A percentile compares a stretch with the other conserved stretches of the same genome.
Conservation (phyloP, 2,113 vertebrate genomes). For the Elanus axillaris region DNA sequence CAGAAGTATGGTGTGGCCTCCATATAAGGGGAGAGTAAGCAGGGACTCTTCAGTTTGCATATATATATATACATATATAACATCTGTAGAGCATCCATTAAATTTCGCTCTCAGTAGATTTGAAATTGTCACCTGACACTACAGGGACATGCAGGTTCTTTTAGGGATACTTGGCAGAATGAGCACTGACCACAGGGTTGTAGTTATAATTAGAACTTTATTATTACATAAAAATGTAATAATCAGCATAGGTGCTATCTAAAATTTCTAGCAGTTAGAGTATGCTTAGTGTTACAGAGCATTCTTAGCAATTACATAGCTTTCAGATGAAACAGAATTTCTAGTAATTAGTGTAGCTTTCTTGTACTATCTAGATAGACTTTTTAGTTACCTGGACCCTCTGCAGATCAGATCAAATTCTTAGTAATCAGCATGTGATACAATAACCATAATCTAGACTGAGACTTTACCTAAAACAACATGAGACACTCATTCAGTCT, state of each 20-base stretch:
- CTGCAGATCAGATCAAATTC: neutral
- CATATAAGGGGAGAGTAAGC: neutral
- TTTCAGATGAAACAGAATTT: neutral
- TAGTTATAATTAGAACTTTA: neutral
- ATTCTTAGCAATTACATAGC: neutral
- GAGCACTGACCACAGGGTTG: neutral
- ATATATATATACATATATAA: accelerated
- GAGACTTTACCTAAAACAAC: neutral
- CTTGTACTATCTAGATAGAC: neutral
- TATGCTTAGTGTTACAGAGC: neutral
- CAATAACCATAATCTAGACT: neutral
- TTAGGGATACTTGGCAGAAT: neutral
- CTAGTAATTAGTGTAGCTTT: neutral
- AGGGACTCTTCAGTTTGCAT: neutral
- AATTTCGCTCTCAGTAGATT: neutral
- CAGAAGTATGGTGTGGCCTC: neutral
- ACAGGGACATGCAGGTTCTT: neutral
- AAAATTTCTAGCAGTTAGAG: neutral
- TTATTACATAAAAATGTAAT: neutral
- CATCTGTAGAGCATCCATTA: neutral
- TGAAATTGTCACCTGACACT: neutral
- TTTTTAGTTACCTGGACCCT: neutral
- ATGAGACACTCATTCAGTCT: neutral
- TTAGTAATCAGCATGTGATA: accelerated
- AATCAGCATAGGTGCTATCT: neutral